phyloP scores from a whole-genome alignment of 2,113 vertebrate genomes.

The Xiphorhynchus elegans region DNA sequence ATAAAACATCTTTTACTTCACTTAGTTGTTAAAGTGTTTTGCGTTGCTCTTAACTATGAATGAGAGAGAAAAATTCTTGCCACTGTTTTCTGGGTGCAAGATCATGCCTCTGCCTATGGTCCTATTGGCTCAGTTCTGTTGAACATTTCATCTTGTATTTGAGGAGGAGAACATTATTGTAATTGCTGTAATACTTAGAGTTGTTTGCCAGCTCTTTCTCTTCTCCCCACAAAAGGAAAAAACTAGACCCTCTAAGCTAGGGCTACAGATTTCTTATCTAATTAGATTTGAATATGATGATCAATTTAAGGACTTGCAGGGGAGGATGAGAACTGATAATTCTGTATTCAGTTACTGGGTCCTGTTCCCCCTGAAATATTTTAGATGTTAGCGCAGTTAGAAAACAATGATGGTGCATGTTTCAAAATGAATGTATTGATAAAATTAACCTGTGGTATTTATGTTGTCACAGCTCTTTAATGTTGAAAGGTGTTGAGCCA shows the following conservation, averaged over 20 bases:
- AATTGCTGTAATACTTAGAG: background rate
- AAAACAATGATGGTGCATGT: background rate
- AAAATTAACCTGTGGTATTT: slow-evolving; percentile 20
- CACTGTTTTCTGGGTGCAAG: background rate
- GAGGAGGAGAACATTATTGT: background rate
- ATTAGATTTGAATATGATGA: background rate
- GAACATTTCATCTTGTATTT: background rate
- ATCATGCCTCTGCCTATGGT: background rate
- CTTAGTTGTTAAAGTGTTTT: background rate
- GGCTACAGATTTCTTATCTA: background rate
- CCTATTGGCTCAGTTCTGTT: background rate
- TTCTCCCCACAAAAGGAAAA: background rate
- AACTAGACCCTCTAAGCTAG: background rate
- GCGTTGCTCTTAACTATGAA: background rate
- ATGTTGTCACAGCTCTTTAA: slow-evolving; percentile 83
- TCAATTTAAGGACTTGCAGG: background rate
- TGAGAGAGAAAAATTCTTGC: background rate
- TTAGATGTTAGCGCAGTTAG: background rate
- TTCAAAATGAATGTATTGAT: background rate
- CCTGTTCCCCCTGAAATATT: background rate
- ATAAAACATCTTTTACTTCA: background rate
- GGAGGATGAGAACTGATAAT: background rate
- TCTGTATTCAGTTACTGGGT: background rate
- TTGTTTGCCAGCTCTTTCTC: background rate
- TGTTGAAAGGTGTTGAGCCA: slow-evolving; percentile 86